A percentile compares a stretch with the other conserved stretches of the same genome.
These are phyloP conservation scores for Rhegmatorhina hoffmannsi DNA, from an alignment of 2,113 vertebrate genomes.

Conservation along the genomic window DNA sequence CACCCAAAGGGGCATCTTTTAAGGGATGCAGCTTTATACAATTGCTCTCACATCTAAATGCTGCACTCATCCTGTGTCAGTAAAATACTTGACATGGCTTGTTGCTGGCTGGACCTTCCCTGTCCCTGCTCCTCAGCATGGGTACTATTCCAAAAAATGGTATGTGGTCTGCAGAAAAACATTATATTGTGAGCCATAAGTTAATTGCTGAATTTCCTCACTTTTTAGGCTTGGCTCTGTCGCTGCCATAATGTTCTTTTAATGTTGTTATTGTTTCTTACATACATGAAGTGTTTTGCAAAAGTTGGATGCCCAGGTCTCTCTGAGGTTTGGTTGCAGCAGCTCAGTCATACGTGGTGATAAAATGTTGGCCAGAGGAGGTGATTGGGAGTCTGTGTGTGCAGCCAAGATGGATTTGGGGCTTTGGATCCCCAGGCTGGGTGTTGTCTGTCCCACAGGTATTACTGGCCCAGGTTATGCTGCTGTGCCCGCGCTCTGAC, in stretches of 20 bases:
- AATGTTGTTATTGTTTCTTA: constrained; percentile 47
- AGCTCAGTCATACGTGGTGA: background rate
- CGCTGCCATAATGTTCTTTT: constrained; percentile 36
- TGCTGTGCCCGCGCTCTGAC: background rate
- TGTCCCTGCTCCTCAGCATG: background rate
- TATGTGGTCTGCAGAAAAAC: constrained; percentile 11
- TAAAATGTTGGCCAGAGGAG: constrained; percentile 12
- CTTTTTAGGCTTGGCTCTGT: constrained; percentile 40
- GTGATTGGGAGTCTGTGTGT: background rate
- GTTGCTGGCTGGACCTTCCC: background rate
- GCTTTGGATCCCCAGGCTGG: background rate
- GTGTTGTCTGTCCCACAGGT: background rate
- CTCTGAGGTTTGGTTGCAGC: constrained; percentile 42
- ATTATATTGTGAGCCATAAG: background rate
- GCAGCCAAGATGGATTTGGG: background rate
- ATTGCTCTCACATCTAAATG: background rate
- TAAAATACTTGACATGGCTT: background rate
- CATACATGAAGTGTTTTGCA: background rate
- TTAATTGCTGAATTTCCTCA: constrained; percentile 27
- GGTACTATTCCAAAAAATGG: constrained; percentile 47
- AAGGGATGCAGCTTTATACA: background rate
- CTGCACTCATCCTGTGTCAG: background rate
- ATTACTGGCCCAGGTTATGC: background rate
- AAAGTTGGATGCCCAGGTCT: constrained; percentile 12
- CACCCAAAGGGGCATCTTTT: background rate